Evolutionary conservation across 2,113 vertebrate species (phyloP), one percentile per base, ranked within the genome.

Genomic region (Melanotaenia duboulayi): DNA sequence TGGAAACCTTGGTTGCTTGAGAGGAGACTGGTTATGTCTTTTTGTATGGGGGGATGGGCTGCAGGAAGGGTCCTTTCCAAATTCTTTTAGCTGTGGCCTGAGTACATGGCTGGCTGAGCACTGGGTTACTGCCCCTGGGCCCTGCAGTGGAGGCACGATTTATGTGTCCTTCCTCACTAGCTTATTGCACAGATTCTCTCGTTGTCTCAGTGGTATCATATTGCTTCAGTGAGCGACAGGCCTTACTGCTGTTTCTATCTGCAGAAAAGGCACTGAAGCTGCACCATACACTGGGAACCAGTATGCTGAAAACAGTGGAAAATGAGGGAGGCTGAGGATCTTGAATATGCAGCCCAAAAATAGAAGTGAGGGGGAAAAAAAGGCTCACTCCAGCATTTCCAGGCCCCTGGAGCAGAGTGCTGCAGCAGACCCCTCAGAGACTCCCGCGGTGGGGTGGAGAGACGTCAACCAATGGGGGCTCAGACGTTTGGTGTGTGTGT

Each of bases 371-470:
- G 20, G 48, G 24, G 7, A 74, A 85, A 90, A 90, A 89, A 84
- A 37, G 84, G 62, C 82, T 89, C 91, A 87, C 91, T 91, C 87
- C 76, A 89, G 92, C 80, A 54, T 93, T 91, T 92, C 87, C 89
- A 93, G 89, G 88, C 85, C 85, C 85, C 87, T 88, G 82, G 88
- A 93, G 92, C 89, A 90, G 79, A 86, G 84, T 78, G 78, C 90
- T 93, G 89, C 92, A 93, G 92, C 88, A 93, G 90, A 90, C 91
- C 90, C 91, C 88, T 91, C 85, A 78, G 91, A 94, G 92, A 89
- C 83, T 91, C 88, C 63, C 62, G 87, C 77, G 88, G 86, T 91
- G 89, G 91, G 87, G 91, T 91, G 90, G 91, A 89, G 90, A 90
- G 85, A 89, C 59, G 70, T 80, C 87, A 89, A 92, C 93, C 92